Evolutionary conservation across 2,888 invertebrate species (phyloP), one percentile per base, ranked within the genome.

Genomic region (Caenorhabditis doughertyi): DNA sequence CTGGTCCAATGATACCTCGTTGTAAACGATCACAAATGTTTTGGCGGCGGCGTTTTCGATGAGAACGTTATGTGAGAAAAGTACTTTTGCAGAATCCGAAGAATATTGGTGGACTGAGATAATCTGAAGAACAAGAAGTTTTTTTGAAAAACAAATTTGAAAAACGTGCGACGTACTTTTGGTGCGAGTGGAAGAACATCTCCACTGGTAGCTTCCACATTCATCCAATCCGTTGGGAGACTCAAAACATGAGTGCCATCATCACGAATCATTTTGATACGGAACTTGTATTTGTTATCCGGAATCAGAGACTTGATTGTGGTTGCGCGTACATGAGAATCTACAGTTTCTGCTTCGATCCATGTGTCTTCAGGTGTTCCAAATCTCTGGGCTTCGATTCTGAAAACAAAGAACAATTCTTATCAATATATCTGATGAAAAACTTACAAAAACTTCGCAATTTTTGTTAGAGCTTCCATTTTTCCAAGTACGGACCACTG

Each of bases 271-370:
- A 85, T 53, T 58, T 68, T 71, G 21, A 88, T 84, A 2, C 88
- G 85, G 60, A 87, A 85, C 47, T 84, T 83, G 65, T 86, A 89
- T 60, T 84, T 81, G 29, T 82, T 84, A 11, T 82, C 77, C 0
- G 89, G 82, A n/a, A 81, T 79, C 11, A 89, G 73, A 3, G 85
- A 77, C 21, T 81, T 83, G 55, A 90, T 79, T 9, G 89, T 89
- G 5, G 85, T 84, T 1, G 90, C 89, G 25, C 89, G 70, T 0
- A 90, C 89, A 80, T 90, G 89, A 2, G 86, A 82, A 39, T 73
- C 85, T 0, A 89, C 84, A 42, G 71, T 64, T 16, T 85, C 88
- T 11, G 83, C 84, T 51, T 85, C 87, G 29, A 82, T 79, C 89
- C 89, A 85, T 23, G 25, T 51, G 4, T 83, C 80, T 21, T 83